Percentiles rank a stretch among this genome's conserved stretches.
Conservation (phyloP, 2,888 invertebrate genomes). For the Lycocerus yunnanus region DNA sequence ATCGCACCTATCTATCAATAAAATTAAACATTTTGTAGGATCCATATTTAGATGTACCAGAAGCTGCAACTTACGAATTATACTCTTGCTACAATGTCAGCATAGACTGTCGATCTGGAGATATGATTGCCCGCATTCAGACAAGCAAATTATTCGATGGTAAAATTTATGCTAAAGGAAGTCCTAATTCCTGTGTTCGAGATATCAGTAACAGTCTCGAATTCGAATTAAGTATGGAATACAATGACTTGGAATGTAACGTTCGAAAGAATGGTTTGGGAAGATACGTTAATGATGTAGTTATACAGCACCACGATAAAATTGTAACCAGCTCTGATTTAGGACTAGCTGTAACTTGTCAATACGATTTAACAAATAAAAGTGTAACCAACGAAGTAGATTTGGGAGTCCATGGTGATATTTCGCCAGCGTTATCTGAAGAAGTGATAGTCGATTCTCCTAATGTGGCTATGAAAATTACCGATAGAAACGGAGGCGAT, state of each 20-base stretch:
- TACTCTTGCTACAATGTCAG: slow-evolving; percentile 94
- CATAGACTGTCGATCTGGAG: slow-evolving; percentile 88
- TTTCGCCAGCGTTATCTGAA: slow-evolving; percentile 81
- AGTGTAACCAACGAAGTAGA: slow-evolving; percentile 92
- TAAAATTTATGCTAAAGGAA: slow-evolving; percentile 93
- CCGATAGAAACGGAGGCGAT: slow-evolving; percentile 81
- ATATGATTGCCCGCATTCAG: slow-evolving; percentile 91
- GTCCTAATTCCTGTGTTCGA: slow-evolving; percentile 89
- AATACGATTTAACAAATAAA: slow-evolving; percentile 92
- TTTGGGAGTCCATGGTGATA: slow-evolving; percentile 86
- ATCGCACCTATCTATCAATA: slow-evolving; percentile 38
- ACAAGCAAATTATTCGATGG: slow-evolving; percentile 92
- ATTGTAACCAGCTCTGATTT: slow-evolving; percentile 94
- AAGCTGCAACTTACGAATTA: slow-evolving; percentile 89
- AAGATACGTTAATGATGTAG: slow-evolving; percentile 80
- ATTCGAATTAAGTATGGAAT: slow-evolving; percentile 90
- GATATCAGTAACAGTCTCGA: slow-evolving; percentile 87
- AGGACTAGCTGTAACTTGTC: slow-evolving; percentile 90
- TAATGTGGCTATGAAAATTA: slow-evolving; percentile 93
- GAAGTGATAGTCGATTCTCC: slow-evolving; percentile 93
- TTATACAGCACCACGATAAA: slow-evolving; percentile 94
- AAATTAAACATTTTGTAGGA: slow-evolving; percentile 60
- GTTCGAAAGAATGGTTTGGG: slow-evolving; percentile 88
- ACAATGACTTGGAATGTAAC: slow-evolving; percentile 91
- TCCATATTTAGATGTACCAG: slow-evolving; percentile 87